Percentiles rank a stretch among this genome's conserved stretches.
These are phyloP conservation scores for Aulostomus chinensis DNA, from an alignment of 2,797 vertebrate species.

Conservation along the genomic window DNA sequence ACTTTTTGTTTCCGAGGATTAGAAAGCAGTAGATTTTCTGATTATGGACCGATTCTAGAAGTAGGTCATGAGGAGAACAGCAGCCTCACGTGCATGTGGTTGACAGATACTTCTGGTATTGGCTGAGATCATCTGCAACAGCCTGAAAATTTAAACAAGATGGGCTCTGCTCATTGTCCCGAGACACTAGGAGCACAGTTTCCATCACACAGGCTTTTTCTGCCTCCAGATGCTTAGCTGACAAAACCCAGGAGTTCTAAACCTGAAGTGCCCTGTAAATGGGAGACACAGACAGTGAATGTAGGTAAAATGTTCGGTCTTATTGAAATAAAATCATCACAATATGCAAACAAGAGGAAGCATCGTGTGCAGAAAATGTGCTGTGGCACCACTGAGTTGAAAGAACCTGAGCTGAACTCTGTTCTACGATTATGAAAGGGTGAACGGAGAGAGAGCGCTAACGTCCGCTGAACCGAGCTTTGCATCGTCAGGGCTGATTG, in stretches of 20 bases:
- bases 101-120: slow-evolving; percentile 25
- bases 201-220: slow-evolving; percentile 35
- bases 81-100: slow-evolving; percentile 36
- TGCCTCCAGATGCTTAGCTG: slow-evolving; percentile 6
- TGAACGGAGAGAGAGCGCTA: too few relatives aligned
- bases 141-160: slow-evolving; percentile 45
- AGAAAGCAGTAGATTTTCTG: slow-evolving; percentile 39
- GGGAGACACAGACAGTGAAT: too few relatives aligned
- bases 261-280: too few relatives aligned
- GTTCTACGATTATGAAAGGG: too few relatives aligned
- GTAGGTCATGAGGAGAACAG: slow-evolving; percentile 57
- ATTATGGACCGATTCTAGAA: slow-evolving; percentile 61
- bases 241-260: slow-evolving; percentile 3
- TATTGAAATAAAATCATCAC: too few relatives aligned
- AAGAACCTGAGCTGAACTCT: too few relatives aligned
- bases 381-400: too few relatives aligned
- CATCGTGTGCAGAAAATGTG: too few relatives aligned
- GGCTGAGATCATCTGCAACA: slow-evolving; percentile 37
- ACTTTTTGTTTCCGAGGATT: slow-evolving; percentile 3
- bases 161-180: slow-evolving; percentile 53
- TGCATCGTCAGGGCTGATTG: too few relatives aligned
- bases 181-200: slow-evolving; percentile 22
- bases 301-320: too few relatives aligned
- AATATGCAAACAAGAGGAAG: too few relatives aligned
- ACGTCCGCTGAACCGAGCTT: too few relatives aligned